Evolutionary conservation across 92 coral and sea anemone species (phyloP).

Genomic region (Metridium senile): DNA sequence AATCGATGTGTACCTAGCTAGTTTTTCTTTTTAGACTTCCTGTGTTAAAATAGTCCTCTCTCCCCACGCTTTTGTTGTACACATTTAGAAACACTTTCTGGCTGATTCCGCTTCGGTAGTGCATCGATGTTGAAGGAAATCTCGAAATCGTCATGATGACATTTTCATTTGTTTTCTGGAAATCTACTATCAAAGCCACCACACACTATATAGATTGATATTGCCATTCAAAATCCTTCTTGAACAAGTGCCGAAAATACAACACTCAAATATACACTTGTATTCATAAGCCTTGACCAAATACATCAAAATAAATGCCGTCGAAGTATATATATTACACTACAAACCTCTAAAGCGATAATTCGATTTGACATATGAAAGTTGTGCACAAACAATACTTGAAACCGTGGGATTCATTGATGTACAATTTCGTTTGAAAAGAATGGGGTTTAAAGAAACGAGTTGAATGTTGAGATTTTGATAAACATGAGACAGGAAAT

Average conservation of each 20-base stretch:
- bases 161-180: not conserved
- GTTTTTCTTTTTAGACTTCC: too few relatives aligned
- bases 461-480: conserved; percentile 19
- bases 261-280: conserved; percentile 14
- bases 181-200: not conserved
- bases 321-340: not conserved
- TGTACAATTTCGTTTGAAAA: not conserved
- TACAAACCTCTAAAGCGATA: not conserved
- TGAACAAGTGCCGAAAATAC: conserved; percentile 3
- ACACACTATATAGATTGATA: not conserved
- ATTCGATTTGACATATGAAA: conserved; percentile 6
- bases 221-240: not conserved
- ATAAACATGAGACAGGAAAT: conserved; percentile 32
- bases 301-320: not conserved
- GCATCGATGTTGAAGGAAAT: not conserved
- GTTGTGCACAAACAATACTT: not conserved
- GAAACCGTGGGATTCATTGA: conserved; percentile 9
- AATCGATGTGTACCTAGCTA: conserved; percentile 8
- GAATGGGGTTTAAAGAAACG: not conserved
- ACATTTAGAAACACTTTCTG: conserved; percentile 2
- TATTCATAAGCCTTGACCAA: not conserved
- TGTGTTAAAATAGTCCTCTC: conserved; percentile 16
- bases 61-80: conserved; percentile 9
- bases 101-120: not conserved
- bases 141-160: not conserved